A percentile compares a stretch with the other conserved stretches of the same genome.
Evolutionary conservation across 1,140 invertebrate species (phyloP).

Genomic region (Drosophila ananassae): DNA sequence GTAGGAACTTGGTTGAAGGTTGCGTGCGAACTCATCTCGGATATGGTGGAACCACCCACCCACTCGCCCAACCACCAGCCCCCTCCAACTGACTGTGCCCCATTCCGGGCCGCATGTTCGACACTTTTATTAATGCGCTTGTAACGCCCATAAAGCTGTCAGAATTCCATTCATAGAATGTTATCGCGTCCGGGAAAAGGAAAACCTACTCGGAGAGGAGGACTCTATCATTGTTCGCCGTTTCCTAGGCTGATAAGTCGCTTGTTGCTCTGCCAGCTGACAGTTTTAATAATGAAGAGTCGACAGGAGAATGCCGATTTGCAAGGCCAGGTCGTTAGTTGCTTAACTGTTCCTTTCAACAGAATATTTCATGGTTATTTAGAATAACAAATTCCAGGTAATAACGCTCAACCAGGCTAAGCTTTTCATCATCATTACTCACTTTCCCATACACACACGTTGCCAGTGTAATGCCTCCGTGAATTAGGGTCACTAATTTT

Average conservation of each 20-base stretch:
- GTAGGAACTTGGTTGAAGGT: constrained; percentile 45
- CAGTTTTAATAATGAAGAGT: constrained; percentile 69
- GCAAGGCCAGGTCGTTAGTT: background rate
- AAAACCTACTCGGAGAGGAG: background rate
- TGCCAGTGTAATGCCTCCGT: constrained; percentile 13
- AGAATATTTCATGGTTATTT: background rate
- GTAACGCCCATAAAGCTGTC: constrained; percentile 70
- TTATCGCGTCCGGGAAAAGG: constrained; percentile 35
- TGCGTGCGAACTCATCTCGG: constrained; percentile 56
- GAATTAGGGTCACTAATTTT: constrained; percentile 45
- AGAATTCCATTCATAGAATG: constrained; percentile 76
- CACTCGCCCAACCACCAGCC: background rate
- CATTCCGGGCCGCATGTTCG: constrained; percentile 54
- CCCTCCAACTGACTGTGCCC: background rate
- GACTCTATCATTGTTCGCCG: constrained; percentile 19
- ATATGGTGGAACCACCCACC: constrained; percentile 7
- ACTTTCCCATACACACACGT: background rate
- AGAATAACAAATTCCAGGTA: background rate
- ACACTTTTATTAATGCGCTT: constrained; percentile 80
- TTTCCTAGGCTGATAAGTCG: constrained; percentile 47
- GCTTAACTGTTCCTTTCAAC: background rate
- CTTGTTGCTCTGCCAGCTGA: constrained; percentile 46
- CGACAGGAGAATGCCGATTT: background rate
- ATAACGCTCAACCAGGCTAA: background rate
- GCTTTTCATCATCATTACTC: constrained; percentile 20